Conservation (phyloP, 2,113 vertebrate species). For the Mus pahari region DNA sequence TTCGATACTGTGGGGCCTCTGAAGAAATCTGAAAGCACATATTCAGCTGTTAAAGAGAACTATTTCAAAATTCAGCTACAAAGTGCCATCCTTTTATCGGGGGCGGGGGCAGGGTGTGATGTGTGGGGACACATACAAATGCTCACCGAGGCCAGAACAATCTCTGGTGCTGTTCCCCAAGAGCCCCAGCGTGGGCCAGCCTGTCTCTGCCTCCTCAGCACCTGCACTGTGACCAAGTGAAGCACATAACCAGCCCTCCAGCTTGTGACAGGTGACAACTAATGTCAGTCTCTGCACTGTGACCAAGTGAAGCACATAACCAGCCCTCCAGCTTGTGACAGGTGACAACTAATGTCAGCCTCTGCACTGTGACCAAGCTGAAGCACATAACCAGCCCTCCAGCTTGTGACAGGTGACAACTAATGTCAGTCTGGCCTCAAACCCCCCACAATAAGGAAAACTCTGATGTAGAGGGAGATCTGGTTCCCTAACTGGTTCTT, state of each 20-base stretch:
- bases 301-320: too few relatives aligned
- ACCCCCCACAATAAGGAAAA: too few relatives aligned
- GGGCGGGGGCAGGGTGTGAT: too few relatives aligned
- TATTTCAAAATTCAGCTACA: slow-evolving; percentile 34
- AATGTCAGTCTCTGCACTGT: neutral
- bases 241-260: too few relatives aligned
- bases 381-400: too few relatives aligned
- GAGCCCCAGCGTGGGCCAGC: rapidly evolving
- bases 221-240: neutral
- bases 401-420: neutral
- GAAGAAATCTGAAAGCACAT: slow-evolving; percentile 93
- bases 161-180: too few relatives aligned
- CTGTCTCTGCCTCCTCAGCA: neutral
- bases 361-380: neutral
- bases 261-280: neutral
- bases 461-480: too few relatives aligned
- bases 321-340: neutral
- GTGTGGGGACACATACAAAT: neutral
- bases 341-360: neutral
- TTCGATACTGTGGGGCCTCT: slow-evolving; percentile 92
- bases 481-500: too few relatives aligned
- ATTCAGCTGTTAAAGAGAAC: neutral
- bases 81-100: neutral
- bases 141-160: too few relatives aligned
- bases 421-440: neutral